Evolutionary conservation across 2,888 invertebrate genomes (phyloP), one percentile per base, ranked within the genome.

Genomic region (Hyposoter didymator): DNA sequence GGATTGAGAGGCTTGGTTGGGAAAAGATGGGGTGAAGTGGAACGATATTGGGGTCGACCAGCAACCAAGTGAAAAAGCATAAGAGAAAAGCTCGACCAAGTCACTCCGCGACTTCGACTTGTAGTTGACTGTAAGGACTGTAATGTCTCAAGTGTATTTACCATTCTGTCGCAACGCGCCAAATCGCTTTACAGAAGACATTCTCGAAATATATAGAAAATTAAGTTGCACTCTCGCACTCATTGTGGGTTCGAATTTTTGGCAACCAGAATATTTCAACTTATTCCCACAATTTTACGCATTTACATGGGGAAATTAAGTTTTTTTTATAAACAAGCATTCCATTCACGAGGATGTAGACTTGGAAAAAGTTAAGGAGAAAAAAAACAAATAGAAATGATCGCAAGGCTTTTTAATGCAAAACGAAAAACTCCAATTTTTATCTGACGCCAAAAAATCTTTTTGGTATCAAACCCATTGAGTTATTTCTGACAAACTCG

Each of bases 141-240:
- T 35, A 47, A 43, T 39, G 62, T 12, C 62, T 43, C 70, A 28
- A 69, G 70, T 45, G n/a, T 70, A 62, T 82, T 69, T 70, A 22
- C 76, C 75, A 49, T 47, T 19, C 59, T 69, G 76, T 39, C 43
- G 49, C 69, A 19, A 62, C 39, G 76, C n/a, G 81, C 76, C 62
- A 82, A 82, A 82, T 82, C 76, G 82, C 64, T 82, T 82, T 82
- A 82, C 28, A 52, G 47, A 39, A 64, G 28, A 62, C 70, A 52
- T 55, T 64, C 59, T 39, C 12, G 14, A 55, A 55, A 59, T 59
- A 28, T 14, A 59, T 1, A 14, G 59, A 59, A 59, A 14, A 28
- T 59, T 59, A 28, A 14, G 28, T 22, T 28, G 12, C 28, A 59
- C 59, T 28, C 59, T 28, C 59, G 14, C 28, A 59, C 14, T 22